A percentile compares a stretch with the other conserved stretches of the same genome.
These are phyloP conservation scores for Notarius quadriscutis DNA, from an alignment of 2,113 vertebrate species.

Conservation along the genomic window DNA sequence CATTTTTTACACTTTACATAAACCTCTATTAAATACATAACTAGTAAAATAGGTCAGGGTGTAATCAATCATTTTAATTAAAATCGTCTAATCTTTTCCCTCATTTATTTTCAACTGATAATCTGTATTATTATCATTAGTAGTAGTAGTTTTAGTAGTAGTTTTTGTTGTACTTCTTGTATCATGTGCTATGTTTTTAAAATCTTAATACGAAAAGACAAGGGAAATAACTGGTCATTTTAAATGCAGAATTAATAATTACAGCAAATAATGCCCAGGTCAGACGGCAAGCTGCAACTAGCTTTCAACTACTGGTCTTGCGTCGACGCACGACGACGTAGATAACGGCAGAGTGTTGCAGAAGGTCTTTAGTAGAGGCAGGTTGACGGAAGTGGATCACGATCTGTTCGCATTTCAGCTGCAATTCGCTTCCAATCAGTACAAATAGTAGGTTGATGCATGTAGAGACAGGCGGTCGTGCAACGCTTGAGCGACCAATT, in stretches of 20 bases:
- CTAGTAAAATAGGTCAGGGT: neutral
- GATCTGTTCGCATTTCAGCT: too few relatives aligned
- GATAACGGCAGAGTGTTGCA: too few relatives aligned
- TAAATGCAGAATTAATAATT: neutral
- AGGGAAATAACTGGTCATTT: neutral
- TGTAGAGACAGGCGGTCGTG: too few relatives aligned
- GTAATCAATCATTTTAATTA: neutral
- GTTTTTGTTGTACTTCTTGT: neutral
- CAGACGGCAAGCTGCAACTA: too few relatives aligned
- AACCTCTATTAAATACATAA: neutral
- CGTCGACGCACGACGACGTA: too few relatives aligned
- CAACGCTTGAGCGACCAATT: too few relatives aligned
- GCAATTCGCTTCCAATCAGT: too few relatives aligned
- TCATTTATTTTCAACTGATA: neutral
- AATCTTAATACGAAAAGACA: neutral
- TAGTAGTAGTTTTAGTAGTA: neutral
- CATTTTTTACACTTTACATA: neutral
- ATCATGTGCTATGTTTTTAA: neutral
- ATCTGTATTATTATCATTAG: neutral
- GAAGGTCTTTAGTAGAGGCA: too few relatives aligned
- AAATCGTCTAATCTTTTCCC: neutral
- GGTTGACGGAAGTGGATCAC: too few relatives aligned
- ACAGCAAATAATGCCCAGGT: neutral
- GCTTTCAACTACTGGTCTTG: too few relatives aligned
- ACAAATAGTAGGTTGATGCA: too few relatives aligned